Evolutionary conservation across 2,888 invertebrate species (phyloP).

Genomic region (Actias luna): DNA sequence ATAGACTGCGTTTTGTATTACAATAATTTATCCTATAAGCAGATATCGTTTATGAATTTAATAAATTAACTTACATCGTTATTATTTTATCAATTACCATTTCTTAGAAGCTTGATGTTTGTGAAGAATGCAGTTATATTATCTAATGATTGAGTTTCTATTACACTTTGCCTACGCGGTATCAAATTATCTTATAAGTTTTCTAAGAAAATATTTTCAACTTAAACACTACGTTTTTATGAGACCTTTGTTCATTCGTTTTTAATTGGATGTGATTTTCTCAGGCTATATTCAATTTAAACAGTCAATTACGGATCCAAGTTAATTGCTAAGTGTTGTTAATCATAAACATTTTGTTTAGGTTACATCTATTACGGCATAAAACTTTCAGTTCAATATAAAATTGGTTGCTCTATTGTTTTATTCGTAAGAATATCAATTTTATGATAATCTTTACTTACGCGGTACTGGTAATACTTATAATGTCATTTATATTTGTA

Average conservation of each 20-base stretch:
- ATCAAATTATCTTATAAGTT: neutral
- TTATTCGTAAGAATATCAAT: neutral
- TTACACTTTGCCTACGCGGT: neutral
- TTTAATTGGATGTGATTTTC: conserved; percentile 16
- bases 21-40: neutral
- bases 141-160: neutral
- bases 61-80: neutral
- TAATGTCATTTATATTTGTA: too few species aligned
- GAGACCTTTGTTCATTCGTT: conserved; percentile 15
- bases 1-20: neutral
- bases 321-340: conserved; percentile 15
- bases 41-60: neutral
- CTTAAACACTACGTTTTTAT: conserved; percentile 12
- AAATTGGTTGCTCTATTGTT: neutral
- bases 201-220: conserved; percentile 8
- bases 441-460: neutral
- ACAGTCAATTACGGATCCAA: conserved; percentile 14
- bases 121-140: neutral
- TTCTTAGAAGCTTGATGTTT: neutral
- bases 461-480: neutral
- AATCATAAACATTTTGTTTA: conserved; percentile 12
- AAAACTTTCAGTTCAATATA: neutral
- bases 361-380: conserved; percentile 12
- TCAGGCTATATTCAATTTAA: conserved; percentile 13
- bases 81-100: neutral